A percentile compares a stretch with the other conserved stretches of the same genome.
phyloP scores from a whole-genome alignment of 2,888 invertebrate genomes.

The Drosophila differens region DNA sequence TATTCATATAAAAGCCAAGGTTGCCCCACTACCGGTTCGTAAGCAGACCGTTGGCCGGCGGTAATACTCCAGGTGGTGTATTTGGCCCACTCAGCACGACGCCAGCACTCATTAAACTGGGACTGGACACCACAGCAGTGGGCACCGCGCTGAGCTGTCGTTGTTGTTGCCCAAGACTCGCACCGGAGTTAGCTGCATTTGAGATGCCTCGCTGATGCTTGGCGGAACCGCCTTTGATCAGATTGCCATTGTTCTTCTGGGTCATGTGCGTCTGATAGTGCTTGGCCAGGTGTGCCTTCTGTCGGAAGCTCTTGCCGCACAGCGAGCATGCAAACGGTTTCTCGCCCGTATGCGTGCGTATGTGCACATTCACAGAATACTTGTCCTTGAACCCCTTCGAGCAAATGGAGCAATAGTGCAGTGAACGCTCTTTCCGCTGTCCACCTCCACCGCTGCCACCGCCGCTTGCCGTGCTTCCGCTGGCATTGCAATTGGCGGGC shows the following conservation, averaged over 20 bases:
- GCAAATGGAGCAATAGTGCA: slow-evolving; percentile 97
- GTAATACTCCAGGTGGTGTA: slow-evolving; percentile 72
- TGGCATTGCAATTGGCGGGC: slow-evolving; percentile 75
- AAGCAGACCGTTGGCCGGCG: slow-evolving; percentile 84
- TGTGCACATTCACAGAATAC: slow-evolving; percentile 99
- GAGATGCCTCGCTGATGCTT: slow-evolving; percentile 74
- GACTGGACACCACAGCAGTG: slow-evolving; percentile 52
- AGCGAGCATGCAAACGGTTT: slow-evolving; percentile 98
- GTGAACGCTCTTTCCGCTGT: slow-evolving; percentile 92
- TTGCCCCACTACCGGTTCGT: slow-evolving; percentile 83
- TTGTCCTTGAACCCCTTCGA: slow-evolving; percentile 97
- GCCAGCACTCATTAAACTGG: slow-evolving; percentile 56
- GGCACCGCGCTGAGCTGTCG: slow-evolving; percentile 74
- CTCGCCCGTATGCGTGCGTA: slow-evolving; percentile 98
- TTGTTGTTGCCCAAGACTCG: slow-evolving; percentile 58
- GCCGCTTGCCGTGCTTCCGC: slow-evolving; percentile 73
- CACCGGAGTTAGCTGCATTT: slow-evolving; percentile 24
- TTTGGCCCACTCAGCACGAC: slow-evolving; percentile 68
- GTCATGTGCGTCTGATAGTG: slow-evolving; percentile 97
- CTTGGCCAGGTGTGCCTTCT: slow-evolving; percentile 96
- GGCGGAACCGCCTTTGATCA: slow-evolving; percentile 86
- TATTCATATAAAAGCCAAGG: slow-evolving; percentile 17
- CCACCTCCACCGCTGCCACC: slow-evolving; percentile 84
- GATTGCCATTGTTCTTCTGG: slow-evolving; percentile 90
- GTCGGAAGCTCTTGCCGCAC: slow-evolving; percentile 96